phyloP scores from a whole-genome alignment of 1,140 invertebrate species.

The Geopemphigus sp. region DNA sequence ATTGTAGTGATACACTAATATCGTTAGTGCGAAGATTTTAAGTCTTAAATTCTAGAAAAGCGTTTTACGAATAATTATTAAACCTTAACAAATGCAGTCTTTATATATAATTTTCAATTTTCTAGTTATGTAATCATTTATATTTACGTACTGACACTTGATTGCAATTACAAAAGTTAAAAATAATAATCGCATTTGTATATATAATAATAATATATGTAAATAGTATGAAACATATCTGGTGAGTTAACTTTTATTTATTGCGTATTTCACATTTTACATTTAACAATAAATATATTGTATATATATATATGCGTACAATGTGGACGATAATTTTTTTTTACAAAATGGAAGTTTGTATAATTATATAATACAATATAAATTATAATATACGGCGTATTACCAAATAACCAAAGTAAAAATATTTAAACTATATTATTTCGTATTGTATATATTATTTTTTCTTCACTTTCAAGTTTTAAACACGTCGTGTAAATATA shows the following conservation, averaged over 20 bases:
- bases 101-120: too few relatives aligned
- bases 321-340: neutral
- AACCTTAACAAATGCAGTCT: too few relatives aligned
- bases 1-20: too few relatives aligned
- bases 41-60: too few relatives aligned
- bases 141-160: too few relatives aligned
- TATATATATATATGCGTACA: too few relatives aligned
- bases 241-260: neutral
- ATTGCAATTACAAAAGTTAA: too few relatives aligned
- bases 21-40: too few relatives aligned
- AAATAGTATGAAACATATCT: neutral
- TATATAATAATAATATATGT: neutral
- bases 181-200: neutral
- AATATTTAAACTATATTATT: neutral
- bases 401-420: slow-evolving; percentile 31
- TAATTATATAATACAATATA: neutral
- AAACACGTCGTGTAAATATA: neutral
- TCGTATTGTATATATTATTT: too few relatives aligned
- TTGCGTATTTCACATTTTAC: neutral
- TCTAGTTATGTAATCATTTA: too few relatives aligned
- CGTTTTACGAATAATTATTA: too few relatives aligned
- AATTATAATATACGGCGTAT: neutral
- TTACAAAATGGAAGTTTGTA: slow-evolving; percentile 3
- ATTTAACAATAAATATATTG: neutral
- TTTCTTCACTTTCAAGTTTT: too few relatives aligned